Conservation (phyloP, 2,888 invertebrate genomes). For the Xiphydria camelus region DNA sequence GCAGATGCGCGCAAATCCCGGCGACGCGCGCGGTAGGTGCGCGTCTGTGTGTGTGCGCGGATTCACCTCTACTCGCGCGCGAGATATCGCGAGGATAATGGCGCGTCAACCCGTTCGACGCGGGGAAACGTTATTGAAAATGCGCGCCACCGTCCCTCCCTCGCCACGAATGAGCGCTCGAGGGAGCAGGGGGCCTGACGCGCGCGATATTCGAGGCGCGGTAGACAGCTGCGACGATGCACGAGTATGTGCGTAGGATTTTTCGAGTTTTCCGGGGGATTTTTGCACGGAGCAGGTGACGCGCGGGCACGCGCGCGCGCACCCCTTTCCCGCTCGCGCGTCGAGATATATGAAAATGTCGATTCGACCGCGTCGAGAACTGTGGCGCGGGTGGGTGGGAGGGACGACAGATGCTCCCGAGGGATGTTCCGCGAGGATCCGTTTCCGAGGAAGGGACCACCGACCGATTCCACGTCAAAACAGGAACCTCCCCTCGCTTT, state of each 20-base stretch:
- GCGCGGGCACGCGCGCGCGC: slow-evolving; percentile 46
- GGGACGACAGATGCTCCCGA: slow-evolving; percentile 34
- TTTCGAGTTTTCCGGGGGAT: slow-evolving; percentile 28
- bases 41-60: slow-evolving; percentile 12
- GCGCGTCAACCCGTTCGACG: slow-evolving; percentile 29
- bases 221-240: slow-evolving; percentile 25
- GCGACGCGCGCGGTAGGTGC: slow-evolving; percentile 35
- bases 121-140: too few species aligned
- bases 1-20: slow-evolving; percentile 18
- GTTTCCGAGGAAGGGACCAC: slow-evolving; percentile 35
- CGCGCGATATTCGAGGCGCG: too few species aligned
- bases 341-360: slow-evolving; percentile 36
- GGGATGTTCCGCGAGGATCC: slow-evolving; percentile 17
- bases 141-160: too few species aligned
- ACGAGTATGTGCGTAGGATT: slow-evolving; percentile 19
- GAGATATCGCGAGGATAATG: slow-evolving; percentile 19
- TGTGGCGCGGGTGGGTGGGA: slow-evolving; percentile 8
- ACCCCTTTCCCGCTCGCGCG: slow-evolving; percentile 19
- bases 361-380: slow-evolving; percentile 18
- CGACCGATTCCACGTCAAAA: slow-evolving; percentile 45
- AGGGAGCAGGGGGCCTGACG: too few species aligned
- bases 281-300: slow-evolving; percentile 45
- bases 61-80: slow-evolving; percentile 7
- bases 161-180: too few species aligned
- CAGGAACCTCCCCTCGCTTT: slow-evolving; percentile 40